Evolutionary conservation across 2,113 vertebrate species (phyloP), one percentile per base, ranked within the genome.

Genomic region (Cebidichthys violaceus): DNA sequence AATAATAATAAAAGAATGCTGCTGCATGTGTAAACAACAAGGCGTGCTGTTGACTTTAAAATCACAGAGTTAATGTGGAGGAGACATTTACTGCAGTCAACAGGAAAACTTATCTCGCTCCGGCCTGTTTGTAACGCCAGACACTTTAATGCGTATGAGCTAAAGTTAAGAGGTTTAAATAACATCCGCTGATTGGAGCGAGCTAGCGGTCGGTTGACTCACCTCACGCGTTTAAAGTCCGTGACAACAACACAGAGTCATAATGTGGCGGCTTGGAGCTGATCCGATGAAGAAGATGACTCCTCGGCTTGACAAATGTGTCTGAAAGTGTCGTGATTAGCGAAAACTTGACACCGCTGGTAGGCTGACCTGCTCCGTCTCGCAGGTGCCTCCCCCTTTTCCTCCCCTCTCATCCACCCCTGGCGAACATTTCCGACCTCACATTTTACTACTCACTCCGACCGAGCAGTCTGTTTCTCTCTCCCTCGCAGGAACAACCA

Each of bases 351-450:
- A 91, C 88, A 65, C 88, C 72, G 77, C 54, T 57, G 18, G 85
- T 59, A 55, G 79, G 66, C 67, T 85, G 81, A 78, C 67, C 83
- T 73, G 79, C 81, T 75, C 76, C 27, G 72, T 75, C 84, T 85
- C 85, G 76, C 88, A 85, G 86, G 86, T 90, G 85, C 90, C 87
- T 84, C 88, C 89, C 81, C 81, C 10, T 76, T 84, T 80, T 43
- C 27, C n/a, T 55, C 22, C 14, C 24, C 50, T 81, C 35, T 86
- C 45, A 74, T 62, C 79, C 79, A 79, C 18, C 76, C 65, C 67
- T 55, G 41, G 52, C 50, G 22, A 67, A 27, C 70, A 82, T 64
- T 69, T 62, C 75, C 61, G 18, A 72, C 7, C 52, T 85, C 68
- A 71, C 59, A 75, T 79, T 70, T 78, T 10, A 65, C 70, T 27